Evolutionary conservation across 2,797 vertebrate genomes (phyloP), one percentile per base, ranked within the genome.

Genomic region (Mareca strepera): DNA sequence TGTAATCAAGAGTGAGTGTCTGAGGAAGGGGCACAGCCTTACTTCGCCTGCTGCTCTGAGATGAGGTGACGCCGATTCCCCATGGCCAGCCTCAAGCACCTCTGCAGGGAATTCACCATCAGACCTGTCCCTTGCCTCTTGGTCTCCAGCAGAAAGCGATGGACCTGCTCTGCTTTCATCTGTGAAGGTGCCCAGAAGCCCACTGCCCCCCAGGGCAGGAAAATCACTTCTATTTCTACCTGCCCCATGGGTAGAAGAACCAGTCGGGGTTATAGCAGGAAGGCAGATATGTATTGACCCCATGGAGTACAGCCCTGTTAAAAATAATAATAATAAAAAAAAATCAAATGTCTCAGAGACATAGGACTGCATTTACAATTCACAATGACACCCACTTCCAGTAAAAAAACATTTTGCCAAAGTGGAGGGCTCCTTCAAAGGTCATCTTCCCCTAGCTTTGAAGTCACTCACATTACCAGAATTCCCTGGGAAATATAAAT

Each of bases 81-180:
- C 31, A 2, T 0, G 3, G 43, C 3, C n/a, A 8, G 18, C 17
- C 4, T 55, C 44, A 12, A 52, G 41, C 56, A 33, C 20, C 6
- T 4, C 58, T 12, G 4, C 37, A 5, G 1, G 14, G 8, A 0
- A 5, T 2, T 8, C 63, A 23, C 79, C 55, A 43, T 9, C 48
- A 44, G 43, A 21, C 31, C 25, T 16, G 26, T 11, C 62, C 9
- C 0, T 4, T 17, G 28, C 12, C 50, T 87, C 52, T 12, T 3
- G 31, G n/a, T 35, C 67, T 82, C 76, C 20, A 37, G 1, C 6
- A n/a, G 21, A 66, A 64, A 35, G 17, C 0, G 2, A 56, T 4
- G 26, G 35, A 26, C 52, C 4, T 31, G 4, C 35, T 7, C 37
- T n/a, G 16, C 26, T 15, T 1, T 0, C 0, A n/a, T 5, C 39